These are phyloP conservation scores for Melanotaenia duboulayi DNA, from an alignment of 2,113 vertebrate species.

Conservation along the genomic window DNA sequence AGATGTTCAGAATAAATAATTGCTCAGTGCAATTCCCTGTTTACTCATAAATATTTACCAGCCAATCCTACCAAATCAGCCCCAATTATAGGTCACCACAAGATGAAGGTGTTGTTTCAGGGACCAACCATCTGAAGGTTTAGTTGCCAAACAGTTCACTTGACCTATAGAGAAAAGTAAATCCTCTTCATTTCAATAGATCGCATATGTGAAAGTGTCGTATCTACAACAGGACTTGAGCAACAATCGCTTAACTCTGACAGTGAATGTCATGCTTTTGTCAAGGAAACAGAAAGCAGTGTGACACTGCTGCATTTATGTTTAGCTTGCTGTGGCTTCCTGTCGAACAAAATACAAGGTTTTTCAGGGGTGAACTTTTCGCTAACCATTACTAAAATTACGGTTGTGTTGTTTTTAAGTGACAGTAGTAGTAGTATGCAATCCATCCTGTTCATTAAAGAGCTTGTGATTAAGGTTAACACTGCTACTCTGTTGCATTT, in stretches of 20 bases:
- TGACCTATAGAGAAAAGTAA: background rate
- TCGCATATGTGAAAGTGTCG: background rate
- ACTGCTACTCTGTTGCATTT: background rate
- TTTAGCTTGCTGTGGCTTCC: constrained; percentile 50
- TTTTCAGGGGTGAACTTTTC: constrained; percentile 27
- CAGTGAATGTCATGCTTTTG: constrained; percentile 9
- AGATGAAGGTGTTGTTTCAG: background rate
- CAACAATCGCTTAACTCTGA: constrained; percentile 2
- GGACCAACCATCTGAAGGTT: constrained; percentile 1
- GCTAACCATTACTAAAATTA: background rate
- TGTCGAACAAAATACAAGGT: constrained; percentile 31
- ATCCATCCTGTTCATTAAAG: constrained; percentile 22
- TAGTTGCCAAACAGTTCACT: background rate
- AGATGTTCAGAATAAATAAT: constrained; percentile 40
- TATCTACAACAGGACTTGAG: background rate
- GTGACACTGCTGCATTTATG: constrained; percentile 17
- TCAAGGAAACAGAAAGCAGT: constrained; percentile 22
- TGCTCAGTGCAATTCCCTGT: constrained; percentile 12
- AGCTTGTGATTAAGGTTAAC: constrained; percentile 10
- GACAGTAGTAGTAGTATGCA: background rate
- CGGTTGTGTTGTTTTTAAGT: background rate
- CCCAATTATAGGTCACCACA: background rate
- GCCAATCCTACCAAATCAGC: constrained; percentile 11
- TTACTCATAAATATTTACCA: constrained; percentile 28
- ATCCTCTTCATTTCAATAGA: background rate